Percentiles rank a stretch among this genome's conserved stretches.
These are phyloP conservation scores for Drosophila arizonae DNA, from an alignment of 1,140 invertebrate species.

Conservation along the genomic window DNA sequence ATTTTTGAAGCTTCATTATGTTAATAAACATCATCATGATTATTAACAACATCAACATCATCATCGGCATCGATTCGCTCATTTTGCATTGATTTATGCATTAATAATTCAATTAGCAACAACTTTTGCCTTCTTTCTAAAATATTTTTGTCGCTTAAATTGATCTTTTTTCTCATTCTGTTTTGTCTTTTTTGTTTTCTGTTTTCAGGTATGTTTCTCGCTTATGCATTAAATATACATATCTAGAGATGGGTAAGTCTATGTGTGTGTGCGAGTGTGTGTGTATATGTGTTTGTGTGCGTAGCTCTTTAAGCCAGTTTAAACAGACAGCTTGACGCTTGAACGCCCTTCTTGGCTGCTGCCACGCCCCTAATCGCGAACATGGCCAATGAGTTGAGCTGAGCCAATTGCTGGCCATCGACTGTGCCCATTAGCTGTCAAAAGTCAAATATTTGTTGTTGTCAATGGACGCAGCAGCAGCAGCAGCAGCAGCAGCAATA, in stretches of 20 bases:
- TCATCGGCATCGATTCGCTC: conserved; percentile 10
- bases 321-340: conserved; percentile 75
- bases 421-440: conserved; percentile 78
- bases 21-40: conserved; percentile 12
- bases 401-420: conserved; percentile 47
- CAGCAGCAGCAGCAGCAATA: conserved; percentile 24
- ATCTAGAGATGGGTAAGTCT: conserved; percentile 10
- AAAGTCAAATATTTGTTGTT: conserved; percentile 76
- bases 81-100: conserved; percentile 65
- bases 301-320: conserved; percentile 21
- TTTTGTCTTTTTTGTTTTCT: conserved; percentile 1
- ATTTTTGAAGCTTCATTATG: conserved; percentile 18
- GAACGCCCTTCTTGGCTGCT: conserved; percentile 16
- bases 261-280: conserved; percentile 3
- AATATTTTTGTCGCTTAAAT: background rate
- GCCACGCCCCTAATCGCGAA: conserved; percentile 8
- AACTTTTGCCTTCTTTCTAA: conserved; percentile 13
- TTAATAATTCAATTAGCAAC: conserved; percentile 71
- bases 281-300: conserved; percentile 1
- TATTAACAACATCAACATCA: conserved; percentile 15
- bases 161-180: background rate
- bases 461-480: conserved; percentile 47
- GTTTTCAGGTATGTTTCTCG: conserved; percentile 63
- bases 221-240: conserved; percentile 31
- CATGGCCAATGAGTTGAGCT: conserved; percentile 6